Conservation (phyloP, 2,888 invertebrate genomes). For the Resseliella maxima region DNA sequence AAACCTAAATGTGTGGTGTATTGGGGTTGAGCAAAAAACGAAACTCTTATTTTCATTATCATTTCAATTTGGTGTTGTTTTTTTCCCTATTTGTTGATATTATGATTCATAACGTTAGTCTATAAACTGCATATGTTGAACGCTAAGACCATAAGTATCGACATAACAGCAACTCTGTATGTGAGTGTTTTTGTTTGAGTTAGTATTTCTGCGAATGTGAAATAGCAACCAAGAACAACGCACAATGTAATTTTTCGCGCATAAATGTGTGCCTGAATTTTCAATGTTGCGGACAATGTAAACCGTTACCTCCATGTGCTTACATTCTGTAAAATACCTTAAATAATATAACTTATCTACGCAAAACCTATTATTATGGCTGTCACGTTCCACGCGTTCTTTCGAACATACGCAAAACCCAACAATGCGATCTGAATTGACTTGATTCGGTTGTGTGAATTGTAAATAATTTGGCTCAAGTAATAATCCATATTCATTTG, state of each 20-base stretch:
- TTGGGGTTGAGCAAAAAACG: neutral
- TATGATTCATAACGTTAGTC: slow-evolving; percentile 10
- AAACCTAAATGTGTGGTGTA: no score
- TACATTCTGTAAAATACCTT: neutral
- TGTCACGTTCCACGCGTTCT: slow-evolving; percentile 40
- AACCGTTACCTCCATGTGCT: slow-evolving; percentile 44
- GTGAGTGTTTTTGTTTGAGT: no score
- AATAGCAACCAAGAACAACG: slow-evolving; percentile 5
- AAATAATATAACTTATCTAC: slow-evolving; percentile 19
- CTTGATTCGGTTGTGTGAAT: slow-evolving; percentile 24
- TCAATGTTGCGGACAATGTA: slow-evolving; percentile 20
- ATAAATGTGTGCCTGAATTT: neutral
- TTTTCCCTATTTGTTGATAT: neutral
- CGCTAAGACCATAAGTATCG: slow-evolving; percentile 8
- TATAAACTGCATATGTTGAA: neutral
- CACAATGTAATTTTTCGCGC: slow-evolving; percentile 46
- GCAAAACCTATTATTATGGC: slow-evolving; percentile 2
- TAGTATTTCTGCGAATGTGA: slow-evolving; percentile 17
- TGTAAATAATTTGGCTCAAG: slow-evolving; percentile 5
- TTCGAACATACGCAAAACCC: neutral
- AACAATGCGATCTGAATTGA: neutral
- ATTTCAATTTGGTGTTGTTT: neutral
- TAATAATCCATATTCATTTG: slow-evolving; percentile 34
- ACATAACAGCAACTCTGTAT: neutral
- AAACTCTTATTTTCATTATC: slow-evolving; percentile 36